phyloP scores from a whole-genome alignment of 1,140 invertebrate genomes.

The Pogonomyrmex californicus region DNA sequence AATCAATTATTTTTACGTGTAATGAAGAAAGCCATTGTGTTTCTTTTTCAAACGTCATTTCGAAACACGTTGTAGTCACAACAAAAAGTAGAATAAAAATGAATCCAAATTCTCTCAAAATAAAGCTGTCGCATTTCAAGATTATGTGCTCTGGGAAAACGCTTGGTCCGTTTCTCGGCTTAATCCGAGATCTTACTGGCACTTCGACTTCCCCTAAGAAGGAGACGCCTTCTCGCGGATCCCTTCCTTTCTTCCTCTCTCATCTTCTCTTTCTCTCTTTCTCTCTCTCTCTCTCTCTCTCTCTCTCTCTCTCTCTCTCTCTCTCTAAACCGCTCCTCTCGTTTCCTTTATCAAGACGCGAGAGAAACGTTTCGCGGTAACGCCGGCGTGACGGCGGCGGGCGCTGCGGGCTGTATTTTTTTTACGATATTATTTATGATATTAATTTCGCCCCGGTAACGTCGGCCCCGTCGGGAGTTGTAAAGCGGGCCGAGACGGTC shows the following conservation, averaged over 20 bases:
- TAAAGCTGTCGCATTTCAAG: conserved; percentile 63
- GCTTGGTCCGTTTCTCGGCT: conserved; percentile 66
- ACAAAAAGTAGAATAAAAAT: conserved; percentile 46
- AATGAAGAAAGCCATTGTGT: background rate
- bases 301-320: conserved; percentile 3
- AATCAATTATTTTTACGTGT: conserved; percentile 10
- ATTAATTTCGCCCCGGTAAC: conserved; percentile 85
- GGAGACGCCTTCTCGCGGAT: conserved; percentile 25
- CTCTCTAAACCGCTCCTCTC: conserved; percentile 41
- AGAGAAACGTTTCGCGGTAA: conserved; percentile 78
- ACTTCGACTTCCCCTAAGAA: conserved; percentile 43
- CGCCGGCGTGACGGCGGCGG: conserved; percentile 68
- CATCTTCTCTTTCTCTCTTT: background rate
- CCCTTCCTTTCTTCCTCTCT: conserved; percentile 27
- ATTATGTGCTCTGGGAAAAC: conserved; percentile 66
- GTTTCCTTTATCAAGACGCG: conserved; percentile 72
- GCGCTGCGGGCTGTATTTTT: conserved; percentile 81
- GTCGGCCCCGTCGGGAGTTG: conserved; percentile 84
- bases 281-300: background rate
- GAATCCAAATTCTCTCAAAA: conserved; percentile 60
- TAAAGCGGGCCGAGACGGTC: conserved; percentile 82
- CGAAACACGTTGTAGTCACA: background rate
- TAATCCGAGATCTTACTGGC: conserved; percentile 71
- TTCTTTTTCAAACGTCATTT: background rate
- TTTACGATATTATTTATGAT: conserved; percentile 87